Percentiles rank a stretch among this genome's conserved stretches.
These are phyloP conservation scores for Heliocidaris tuberculata DNA, from an alignment of 35 echinoderm and acorn worm genomes.

Conservation along the genomic window DNA sequence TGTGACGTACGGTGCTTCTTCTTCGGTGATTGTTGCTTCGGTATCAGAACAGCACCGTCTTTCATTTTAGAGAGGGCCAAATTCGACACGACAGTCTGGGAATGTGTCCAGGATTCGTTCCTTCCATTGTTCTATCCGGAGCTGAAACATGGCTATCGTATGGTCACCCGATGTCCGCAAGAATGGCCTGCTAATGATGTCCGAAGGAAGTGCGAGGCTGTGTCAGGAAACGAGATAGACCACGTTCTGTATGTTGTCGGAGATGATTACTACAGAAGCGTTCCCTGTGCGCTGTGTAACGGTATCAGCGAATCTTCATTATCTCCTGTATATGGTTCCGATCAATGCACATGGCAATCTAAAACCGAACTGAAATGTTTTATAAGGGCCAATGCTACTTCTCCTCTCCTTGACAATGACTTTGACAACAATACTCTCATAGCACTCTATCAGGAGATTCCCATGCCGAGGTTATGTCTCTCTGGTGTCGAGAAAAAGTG, in stretches of 20 bases:
- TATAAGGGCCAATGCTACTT: background rate
- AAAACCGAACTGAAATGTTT: background rate
- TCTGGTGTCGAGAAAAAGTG: background rate
- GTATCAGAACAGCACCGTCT: background rate
- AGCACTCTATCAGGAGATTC: background rate
- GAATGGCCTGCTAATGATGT: background rate
- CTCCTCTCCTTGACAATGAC: background rate
- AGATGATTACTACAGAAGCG: background rate
- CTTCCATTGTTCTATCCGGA: background rate
- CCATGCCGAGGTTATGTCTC: background rate
- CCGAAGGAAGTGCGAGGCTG: background rate
- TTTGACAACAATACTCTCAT: background rate
- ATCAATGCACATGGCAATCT: background rate
- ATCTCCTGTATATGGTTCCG: background rate
- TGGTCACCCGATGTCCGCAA: background rate
- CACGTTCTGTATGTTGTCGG: background rate
- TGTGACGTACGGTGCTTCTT: background rate
- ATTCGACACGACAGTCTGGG: background rate
- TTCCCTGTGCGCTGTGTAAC: background rate
- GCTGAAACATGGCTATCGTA: background rate
- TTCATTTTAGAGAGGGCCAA: background rate
- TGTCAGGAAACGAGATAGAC: background rate
- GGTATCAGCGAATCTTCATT: background rate
- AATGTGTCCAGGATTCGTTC: background rate
- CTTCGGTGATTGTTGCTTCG: constrained; percentile 13